Conservation (phyloP, 2,797 vertebrate genomes). For the Poeciliopsis turneri region DNA sequence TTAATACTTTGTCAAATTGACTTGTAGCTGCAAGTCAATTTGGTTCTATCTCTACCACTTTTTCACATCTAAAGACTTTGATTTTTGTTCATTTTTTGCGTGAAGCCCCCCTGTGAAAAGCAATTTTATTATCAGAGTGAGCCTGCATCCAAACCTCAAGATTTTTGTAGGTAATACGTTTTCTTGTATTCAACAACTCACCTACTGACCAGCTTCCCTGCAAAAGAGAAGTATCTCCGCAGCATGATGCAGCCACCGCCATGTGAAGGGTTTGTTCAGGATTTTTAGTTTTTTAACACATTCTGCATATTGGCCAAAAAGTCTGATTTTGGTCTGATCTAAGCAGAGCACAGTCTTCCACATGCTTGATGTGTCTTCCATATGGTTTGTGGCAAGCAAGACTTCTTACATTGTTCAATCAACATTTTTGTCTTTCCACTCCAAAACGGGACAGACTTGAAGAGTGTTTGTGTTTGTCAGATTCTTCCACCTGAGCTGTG, state of each 20-base stretch:
- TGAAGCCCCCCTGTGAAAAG: neutral
- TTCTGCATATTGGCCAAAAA: neutral
- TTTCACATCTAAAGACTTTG: neutral
- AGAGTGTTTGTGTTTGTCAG: neutral
- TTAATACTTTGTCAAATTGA: neutral
- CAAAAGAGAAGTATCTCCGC: neutral
- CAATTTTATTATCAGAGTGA: neutral
- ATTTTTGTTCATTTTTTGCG: neutral
- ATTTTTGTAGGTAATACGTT: neutral
- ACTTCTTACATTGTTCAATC: neutral
- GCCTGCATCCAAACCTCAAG: neutral
- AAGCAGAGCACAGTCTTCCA: neutral
- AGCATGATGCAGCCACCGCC: neutral
- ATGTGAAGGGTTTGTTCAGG: neutral
- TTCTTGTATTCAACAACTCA: neutral
- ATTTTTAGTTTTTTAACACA: neutral
- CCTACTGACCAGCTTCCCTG: neutral
- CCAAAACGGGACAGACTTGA: neutral
- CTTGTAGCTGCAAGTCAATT: neutral
- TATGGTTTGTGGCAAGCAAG: neutral
- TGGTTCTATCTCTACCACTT: neutral
- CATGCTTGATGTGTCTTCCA: neutral
- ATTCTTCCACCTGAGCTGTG: neutral
- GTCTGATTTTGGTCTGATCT: neutral
- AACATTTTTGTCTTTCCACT: neutral